Base-by-base conservation (phyloP, 2,888 invertebrate species). In the Ernsta delagoae region DNA sequence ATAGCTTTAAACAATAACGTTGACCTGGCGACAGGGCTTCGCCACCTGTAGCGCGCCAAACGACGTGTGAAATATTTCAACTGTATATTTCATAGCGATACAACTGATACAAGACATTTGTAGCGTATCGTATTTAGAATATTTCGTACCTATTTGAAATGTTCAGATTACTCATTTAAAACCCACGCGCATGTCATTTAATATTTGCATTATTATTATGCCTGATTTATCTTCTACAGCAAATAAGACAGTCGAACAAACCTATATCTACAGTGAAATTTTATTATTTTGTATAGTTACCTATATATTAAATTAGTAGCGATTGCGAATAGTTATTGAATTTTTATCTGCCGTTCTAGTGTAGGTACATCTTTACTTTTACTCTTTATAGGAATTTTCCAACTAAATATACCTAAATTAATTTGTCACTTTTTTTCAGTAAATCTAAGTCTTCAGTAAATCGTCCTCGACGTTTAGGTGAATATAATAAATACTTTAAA, bases 1-100 rank as follows among this genome's bases (percentile, higher is more conserved):
- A 59, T 39, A 59, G 31, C 59, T 12, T 12, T 41, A 41, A 24
- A 54, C 54, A 36, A 54, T 54, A 53, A 31, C 66, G 66, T 53
- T 11, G 59, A 48, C n/a, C 59, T 41, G 50, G 54, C 66, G 41
- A 54, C 66, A 48, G 48, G 45, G 50, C 59, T 53, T 54, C 53
- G 60, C 66, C 66, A 66, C 66, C 60, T 66, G 66, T 66, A 43
- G 60, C 60, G 60, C 60, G 59, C 59, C 50, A 59, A 39, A 24
- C 24, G 48, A 65, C 65, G 36, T 50, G 43, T 34, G 54, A 54
- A 60, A 53, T 66, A 66, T 60, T 43, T 60, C 60, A 60, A 39
- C 54, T 24, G 50, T 50, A 60, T 60, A 66, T 60, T 53, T 53
- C 50, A 65, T 53, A n/a, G 39, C 59, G 50, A 16, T 24, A 24